phyloP scores from a whole-genome alignment of 2,113 vertebrate species.

The Leucopsar rothschildi region DNA sequence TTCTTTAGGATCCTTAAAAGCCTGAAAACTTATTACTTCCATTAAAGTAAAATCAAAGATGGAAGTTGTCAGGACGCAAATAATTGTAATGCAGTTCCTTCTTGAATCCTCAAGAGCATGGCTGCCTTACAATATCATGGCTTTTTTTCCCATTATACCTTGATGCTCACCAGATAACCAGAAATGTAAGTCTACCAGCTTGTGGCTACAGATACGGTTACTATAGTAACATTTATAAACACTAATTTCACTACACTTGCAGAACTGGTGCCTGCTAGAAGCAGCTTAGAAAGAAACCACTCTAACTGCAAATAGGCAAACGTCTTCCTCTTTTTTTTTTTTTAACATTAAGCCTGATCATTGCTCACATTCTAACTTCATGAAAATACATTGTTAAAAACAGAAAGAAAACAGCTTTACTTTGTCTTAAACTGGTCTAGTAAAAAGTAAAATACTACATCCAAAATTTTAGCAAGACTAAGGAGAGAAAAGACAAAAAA shows the following conservation, averaged over 20 bases:
- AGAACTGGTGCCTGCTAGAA: not conserved
- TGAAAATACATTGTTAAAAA: not conserved
- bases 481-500: not conserved
- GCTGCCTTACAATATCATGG: not conserved
- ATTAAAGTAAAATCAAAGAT: not conserved
- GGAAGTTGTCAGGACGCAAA: not conserved
- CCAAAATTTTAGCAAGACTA: not conserved
- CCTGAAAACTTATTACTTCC: not conserved
- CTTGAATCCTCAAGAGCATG: not conserved
- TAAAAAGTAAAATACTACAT: not conserved
- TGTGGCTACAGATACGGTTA: constrained; percentile 57
- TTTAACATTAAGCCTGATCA: not conserved
- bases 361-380: not conserved
- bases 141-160: not conserved
- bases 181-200: constrained; percentile 28
- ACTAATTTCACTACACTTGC: not conserved
- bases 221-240: constrained; percentile 61
- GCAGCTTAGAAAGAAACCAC: not conserved
- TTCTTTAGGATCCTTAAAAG: not conserved
- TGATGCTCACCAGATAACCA: not conserved
- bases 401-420: not conserved
- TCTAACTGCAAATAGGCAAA: not conserved
- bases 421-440: not conserved
- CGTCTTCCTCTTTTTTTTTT: not conserved
- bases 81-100: not conserved